Base-by-base conservation (phyloP, 1,140 invertebrate genomes). In the Drosophila tropicalis region DNA sequence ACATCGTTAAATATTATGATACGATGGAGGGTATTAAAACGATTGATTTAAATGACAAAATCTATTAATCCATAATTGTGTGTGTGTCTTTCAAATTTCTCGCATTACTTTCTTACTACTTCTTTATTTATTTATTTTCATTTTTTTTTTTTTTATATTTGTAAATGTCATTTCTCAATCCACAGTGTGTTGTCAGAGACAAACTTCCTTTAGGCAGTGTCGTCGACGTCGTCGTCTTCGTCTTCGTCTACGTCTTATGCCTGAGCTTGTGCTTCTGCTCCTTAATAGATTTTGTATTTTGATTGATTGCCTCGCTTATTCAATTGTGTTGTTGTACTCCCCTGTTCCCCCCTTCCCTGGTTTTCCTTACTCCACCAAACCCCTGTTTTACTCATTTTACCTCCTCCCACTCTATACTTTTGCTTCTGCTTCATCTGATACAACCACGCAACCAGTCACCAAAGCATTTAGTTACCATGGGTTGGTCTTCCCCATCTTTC, bases 211-310 rank as follows among this genome's bases (percentile, higher is more conserved):
- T 40, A 55, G 76, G 84, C 80, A 25, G 61, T 57, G 22, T 62
- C 67, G 65, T 57, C 75, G 70, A 56, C 73, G 62, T 84, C 76
- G 36, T 4, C 36, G 10, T 39, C 12, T 2, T 39, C 36, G 10
- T 39, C 69, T 41, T 63, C 67, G 17, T 47, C 69, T 41, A 61
- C 67, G 17, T 47, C 44, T 47, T 47, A 51, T 22, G 44, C 17
- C 44, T 51, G 17, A n/a, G 17, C 17, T 22, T 51, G 54, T 65
- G 29, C 51, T 51, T 36, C 64, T 72, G 72, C 32, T 71, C 74
- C 73, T 63, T 89, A 84, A 89, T 89, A 89, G 84, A 89, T 89
- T 89, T 89, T 90, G 85, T 89, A 90, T 89, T 89, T 89, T 89
- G 84, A 89, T 89, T 89, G 84, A 89, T 89, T 89, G 85, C 84